phyloP scores from a whole-genome alignment of 2,797 vertebrate genomes.

The Gymnopithys bicolor region DNA sequence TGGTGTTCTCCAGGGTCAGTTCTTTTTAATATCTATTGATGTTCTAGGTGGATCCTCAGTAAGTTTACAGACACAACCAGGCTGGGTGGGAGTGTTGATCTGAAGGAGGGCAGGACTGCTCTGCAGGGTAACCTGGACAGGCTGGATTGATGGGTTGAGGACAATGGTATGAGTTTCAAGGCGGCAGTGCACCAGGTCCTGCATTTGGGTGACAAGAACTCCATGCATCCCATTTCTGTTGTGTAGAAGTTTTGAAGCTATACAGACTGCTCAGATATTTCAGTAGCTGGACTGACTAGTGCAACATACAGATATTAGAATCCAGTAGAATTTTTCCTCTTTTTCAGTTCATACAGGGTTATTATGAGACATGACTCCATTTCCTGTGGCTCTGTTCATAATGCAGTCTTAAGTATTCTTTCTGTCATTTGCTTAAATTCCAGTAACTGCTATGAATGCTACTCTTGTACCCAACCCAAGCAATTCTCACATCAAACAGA shows the following conservation, averaged over 20 bases:
- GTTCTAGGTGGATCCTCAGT: not conserved
- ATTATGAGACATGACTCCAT: not conserved
- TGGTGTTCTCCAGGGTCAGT: not conserved
- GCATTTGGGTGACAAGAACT: not conserved
- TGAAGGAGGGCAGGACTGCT: not conserved
- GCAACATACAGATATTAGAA: not conserved
- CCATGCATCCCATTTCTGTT: not conserved
- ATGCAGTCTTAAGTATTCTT: not conserved
- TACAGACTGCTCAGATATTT: not conserved
- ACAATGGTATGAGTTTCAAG: not conserved
- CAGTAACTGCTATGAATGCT: not conserved
- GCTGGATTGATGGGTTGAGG: not conserved
- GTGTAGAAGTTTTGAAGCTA: not conserved
- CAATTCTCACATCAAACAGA: not conserved
- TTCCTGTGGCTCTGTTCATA: not conserved
- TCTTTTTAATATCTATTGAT: not conserved
- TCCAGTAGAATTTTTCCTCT: not conserved
- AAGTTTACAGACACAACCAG: not conserved
- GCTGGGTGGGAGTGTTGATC: accelerated
- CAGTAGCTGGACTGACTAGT: not conserved
- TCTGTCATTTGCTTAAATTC: not conserved
- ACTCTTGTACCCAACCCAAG: not conserved
- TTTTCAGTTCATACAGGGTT: not conserved
- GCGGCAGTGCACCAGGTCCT: no score
- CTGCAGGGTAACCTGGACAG: not conserved